Base-by-base conservation (phyloP, 2,888 invertebrate genomes). In the Coleophora deauratella region DNA sequence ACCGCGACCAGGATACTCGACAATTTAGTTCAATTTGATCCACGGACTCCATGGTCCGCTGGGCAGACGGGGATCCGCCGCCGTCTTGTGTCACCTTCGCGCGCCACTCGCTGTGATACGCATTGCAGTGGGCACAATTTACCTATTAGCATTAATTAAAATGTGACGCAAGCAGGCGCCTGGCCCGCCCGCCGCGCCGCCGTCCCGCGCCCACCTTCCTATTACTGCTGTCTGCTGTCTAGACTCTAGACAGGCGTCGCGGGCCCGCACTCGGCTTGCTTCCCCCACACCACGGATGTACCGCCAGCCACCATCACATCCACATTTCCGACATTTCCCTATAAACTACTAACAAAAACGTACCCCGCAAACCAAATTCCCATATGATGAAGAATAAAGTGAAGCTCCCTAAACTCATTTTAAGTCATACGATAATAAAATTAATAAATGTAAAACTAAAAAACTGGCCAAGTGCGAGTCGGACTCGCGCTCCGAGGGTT, bases 151-250 rank as follows among this genome's bases (percentile, higher is more conserved):
- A 60, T 62, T 72, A 69, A 76, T 72, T 70, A 66, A 55, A 61
- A 62, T 59, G 58, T 69, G 68, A 74, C 61, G 68, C 61, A 63
- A 66, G 58, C 57, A 54, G 58, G 55, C 55, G 57, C 49, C 59
- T 55, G 59, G 50, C 53, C 55, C 64, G 56, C 54, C 21, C 52
- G 53, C 44, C 36, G 45, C 6, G 42, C 51, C 53, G 55, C 45
- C 66, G 63, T 75, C 80, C 77, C 77, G 63, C 69, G 67, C 71
- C 79, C 64, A 79, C 82, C 81, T 80, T 77, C 75, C 74, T 81
- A 82, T 84, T 74, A 74, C 73, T 58, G 69, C 63, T 64, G 84
- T 81, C 82, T 82, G 32, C 32, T 32, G 11, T 0, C 27, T 35
- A 28, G 8, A n/a, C n/a, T n/a, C n/a, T 21, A 84, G 82, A 81